These are phyloP conservation scores for Halictus rubicundus DNA, from an alignment of 1,140 invertebrate genomes.

Conservation along the genomic window DNA sequence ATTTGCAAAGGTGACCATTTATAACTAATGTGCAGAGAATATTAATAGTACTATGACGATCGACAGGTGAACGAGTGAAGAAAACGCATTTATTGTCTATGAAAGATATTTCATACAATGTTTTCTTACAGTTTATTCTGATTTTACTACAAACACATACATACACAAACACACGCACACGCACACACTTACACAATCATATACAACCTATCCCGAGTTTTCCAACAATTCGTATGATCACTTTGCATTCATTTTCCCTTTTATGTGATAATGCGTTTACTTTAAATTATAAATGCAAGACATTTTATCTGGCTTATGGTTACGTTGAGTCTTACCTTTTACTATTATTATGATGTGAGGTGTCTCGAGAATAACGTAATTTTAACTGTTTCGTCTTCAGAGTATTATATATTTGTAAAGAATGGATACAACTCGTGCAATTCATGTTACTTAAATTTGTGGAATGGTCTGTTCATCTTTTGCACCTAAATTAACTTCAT, in stretches of 20 bases:
- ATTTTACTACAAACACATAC: conserved; percentile 3
- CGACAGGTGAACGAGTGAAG: background rate
- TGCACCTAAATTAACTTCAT: no score
- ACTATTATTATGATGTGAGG: conserved; percentile 18
- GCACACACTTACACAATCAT: background rate
- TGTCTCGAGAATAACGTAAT: conserved; percentile 33
- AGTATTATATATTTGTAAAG: conserved; percentile 32
- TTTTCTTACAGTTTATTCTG: conserved; percentile 8
- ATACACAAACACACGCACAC: background rate
- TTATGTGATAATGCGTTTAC: conserved; percentile 19
- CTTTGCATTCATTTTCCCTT: conserved; percentile 10
- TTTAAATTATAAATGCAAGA: conserved; percentile 7
- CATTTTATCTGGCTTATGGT: conserved; percentile 19
- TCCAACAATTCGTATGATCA: background rate
- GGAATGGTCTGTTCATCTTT: no score
- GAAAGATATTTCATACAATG: conserved; percentile 4
- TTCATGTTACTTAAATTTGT: conserved; percentile 12
- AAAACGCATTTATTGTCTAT: conserved; percentile 14
- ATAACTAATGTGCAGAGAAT: conserved; percentile 1
- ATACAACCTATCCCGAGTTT: background rate
- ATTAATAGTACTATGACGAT: conserved; percentile 22
- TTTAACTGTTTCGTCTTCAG: conserved; percentile 1
- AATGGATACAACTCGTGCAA: conserved; percentile 31
- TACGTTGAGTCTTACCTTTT: conserved; percentile 6
- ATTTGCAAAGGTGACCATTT: conserved; percentile 58